Conservation (phyloP, 2,888 invertebrate species). For the Chamaedrilus cognettii region DNA sequence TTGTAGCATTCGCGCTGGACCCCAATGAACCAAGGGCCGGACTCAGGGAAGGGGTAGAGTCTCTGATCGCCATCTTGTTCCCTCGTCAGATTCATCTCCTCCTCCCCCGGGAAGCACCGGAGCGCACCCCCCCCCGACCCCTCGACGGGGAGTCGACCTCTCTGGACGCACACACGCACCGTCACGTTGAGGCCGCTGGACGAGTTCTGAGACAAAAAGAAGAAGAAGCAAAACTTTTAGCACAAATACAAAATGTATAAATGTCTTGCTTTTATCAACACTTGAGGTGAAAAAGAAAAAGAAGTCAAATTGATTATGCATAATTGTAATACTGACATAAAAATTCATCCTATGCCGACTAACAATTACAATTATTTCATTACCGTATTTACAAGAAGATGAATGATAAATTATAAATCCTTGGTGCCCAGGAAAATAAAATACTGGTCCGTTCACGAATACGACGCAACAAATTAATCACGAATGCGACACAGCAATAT, state of each 20-base stretch:
- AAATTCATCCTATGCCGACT: too few relatives aligned
- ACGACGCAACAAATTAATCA: too few relatives aligned
- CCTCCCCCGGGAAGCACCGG: neutral
- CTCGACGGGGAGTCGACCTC: slow-evolving; percentile 3
- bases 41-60: slow-evolving; percentile 79
- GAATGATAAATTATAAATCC: too few relatives aligned
- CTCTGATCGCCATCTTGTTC: too few relatives aligned
- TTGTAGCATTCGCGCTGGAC: slow-evolving; percentile 70
- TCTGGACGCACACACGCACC: slow-evolving; percentile 12
- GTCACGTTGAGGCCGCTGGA: neutral
- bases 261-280: neutral
- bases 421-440: too few relatives aligned
- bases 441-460: too few relatives aligned
- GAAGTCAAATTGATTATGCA: too few relatives aligned
- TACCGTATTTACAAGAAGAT: too few relatives aligned
- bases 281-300: neutral
- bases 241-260: neutral
- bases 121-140: neutral
- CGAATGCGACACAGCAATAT: too few relatives aligned
- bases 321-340: too few relatives aligned
- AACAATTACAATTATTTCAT: too few relatives aligned
- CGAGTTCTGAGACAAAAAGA: neutral
- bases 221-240: neutral
- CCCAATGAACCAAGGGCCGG: slow-evolving; percentile 80
- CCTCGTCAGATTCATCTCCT: too few relatives aligned